phyloP scores from a whole-genome alignment of 2,888 invertebrate genomes.

The Eupsilia transversa region DNA sequence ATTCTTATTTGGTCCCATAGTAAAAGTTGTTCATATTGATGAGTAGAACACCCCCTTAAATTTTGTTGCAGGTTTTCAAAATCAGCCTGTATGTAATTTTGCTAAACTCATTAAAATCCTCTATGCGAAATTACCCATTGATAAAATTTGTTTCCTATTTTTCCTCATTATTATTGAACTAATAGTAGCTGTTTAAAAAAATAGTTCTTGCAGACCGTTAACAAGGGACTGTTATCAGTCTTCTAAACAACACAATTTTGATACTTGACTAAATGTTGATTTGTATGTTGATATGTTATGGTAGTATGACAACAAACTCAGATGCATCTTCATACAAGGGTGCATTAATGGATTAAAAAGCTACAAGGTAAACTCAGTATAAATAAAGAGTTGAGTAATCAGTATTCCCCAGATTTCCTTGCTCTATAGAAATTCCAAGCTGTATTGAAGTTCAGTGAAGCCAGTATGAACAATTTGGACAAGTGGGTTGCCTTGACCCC shows the following conservation, averaged over 20 bases:
- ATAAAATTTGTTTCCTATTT: background rate
- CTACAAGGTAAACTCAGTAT: constrained; percentile 19
- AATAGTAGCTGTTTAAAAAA: background rate
- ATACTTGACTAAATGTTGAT: background rate
- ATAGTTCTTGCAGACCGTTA: background rate
- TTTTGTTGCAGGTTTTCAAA: too few relatives aligned
- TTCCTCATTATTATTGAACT: background rate
- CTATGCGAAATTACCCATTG: background rate
- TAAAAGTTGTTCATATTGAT: too few relatives aligned
- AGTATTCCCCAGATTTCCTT: constrained; percentile 38
- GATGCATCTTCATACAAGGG: background rate
- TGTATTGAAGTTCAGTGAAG: constrained; percentile 51
- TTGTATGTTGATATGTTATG: background rate
- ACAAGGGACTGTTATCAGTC: background rate
- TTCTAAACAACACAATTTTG: background rate
- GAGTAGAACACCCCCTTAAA: too few relatives aligned
- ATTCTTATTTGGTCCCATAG: too few relatives aligned
- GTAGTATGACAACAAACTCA: background rate
- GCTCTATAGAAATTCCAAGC: constrained; percentile 50
- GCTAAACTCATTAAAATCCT: background rate
- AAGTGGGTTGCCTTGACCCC: constrained; percentile 70
- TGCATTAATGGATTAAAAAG: constrained; percentile 2
- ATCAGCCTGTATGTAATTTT: too few relatives aligned
- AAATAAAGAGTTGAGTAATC: constrained; percentile 29
- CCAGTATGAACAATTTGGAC: constrained; percentile 63